Conservation (phyloP, 2,113 vertebrate genomes). For the Microtus oregoni region DNA sequence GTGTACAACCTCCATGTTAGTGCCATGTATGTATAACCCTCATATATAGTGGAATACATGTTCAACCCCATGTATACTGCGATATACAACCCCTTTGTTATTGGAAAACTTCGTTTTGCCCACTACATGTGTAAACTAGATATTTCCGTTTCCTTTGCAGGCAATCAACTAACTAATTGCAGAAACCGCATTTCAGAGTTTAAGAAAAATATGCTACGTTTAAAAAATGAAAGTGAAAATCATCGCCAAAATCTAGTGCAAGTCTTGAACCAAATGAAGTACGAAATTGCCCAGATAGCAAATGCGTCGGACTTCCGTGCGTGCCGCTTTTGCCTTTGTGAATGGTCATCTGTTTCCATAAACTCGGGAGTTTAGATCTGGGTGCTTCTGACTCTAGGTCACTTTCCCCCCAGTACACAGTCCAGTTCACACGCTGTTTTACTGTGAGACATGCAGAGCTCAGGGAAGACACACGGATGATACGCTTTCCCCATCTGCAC, state of each 20-base stretch:
- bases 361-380: not conserved
- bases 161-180: constrained; percentile 72
- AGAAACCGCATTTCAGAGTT: constrained; percentile 85
- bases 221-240: constrained; percentile 85
- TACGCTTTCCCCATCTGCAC: not conserved
- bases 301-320: constrained; percentile 80
- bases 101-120: not conserved
- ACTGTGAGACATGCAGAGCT: not conserved
- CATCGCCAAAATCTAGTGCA: constrained; percentile 82
- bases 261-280: constrained; percentile 83
- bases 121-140: not conserved
- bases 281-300: constrained; percentile 47
- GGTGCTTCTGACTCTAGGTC: not conserved
- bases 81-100: not conserved
- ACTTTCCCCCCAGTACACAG: not conserved
- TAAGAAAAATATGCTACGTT: constrained; percentile 81
- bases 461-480: not conserved
- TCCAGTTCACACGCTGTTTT: not conserved
- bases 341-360: not conserved
- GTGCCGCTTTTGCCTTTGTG: constrained; percentile 53
- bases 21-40: not conserved
- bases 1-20: not conserved
- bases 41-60: not conserved
- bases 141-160: constrained; percentile 79
- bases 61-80: not conserved